These are phyloP conservation scores for Zosterops pallidus DNA, from an alignment of 2,113 vertebrate species.

Conservation along the genomic window DNA sequence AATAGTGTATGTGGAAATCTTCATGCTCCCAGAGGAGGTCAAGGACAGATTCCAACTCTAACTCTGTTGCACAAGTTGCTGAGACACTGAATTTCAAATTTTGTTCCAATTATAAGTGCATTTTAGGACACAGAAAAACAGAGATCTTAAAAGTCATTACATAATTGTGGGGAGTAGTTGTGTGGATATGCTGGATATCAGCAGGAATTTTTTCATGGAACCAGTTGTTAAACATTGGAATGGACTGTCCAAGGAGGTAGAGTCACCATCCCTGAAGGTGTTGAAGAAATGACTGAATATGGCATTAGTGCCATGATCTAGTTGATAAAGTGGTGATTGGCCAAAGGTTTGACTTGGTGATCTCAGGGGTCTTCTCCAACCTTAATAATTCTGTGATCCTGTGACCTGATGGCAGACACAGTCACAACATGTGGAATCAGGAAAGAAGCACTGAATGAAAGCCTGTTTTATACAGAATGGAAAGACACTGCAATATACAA, in stretches of 20 bases:
- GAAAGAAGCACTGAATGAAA: neutral
- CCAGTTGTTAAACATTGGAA: neutral
- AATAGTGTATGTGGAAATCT: neutral
- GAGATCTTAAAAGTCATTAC: neutral
- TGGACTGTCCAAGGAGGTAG: neutral
- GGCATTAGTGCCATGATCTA: neutral
- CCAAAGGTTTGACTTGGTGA: neutral
- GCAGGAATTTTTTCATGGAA: neutral
- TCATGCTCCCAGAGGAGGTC: neutral
- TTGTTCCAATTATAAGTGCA: neutral
- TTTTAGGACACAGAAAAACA: neutral
- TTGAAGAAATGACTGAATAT: neutral
- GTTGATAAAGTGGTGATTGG: neutral
- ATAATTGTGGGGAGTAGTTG: neutral
- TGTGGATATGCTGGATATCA: neutral
- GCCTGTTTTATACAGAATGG: neutral
- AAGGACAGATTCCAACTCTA: neutral
- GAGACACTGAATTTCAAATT: neutral
- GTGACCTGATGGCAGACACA: neutral
- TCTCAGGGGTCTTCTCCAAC: neutral
- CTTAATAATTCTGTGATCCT: neutral
- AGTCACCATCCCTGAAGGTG: neutral
- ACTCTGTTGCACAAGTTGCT: neutral
- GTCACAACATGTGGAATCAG: neutral
- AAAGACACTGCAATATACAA: neutral